phyloP scores from a whole-genome alignment of 2,888 invertebrate species.

The Patella caerulea region DNA sequence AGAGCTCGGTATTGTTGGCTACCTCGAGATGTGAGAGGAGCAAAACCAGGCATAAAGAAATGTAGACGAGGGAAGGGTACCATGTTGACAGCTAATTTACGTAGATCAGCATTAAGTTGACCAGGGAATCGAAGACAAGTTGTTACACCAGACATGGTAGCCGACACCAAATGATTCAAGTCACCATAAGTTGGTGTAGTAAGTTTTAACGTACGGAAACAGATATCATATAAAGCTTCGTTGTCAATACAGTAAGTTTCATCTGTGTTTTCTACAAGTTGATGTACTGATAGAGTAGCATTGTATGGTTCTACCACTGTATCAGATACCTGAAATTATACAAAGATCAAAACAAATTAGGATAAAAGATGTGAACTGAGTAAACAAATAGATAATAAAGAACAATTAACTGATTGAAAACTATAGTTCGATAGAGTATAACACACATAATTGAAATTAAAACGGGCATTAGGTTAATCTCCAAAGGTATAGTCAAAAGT shows the following conservation, averaged over 20 bases:
- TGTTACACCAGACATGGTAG: conserved; percentile 5
- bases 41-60: conserved; percentile 8
- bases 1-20: conserved; percentile 1
- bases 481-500: too few relatives aligned
- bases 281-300: conserved; percentile 2
- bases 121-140: conserved; percentile 6
- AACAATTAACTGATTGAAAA: too few relatives aligned
- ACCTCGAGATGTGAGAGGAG: neutral
- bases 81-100: conserved; percentile 1
- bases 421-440: too few relatives aligned
- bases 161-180: neutral
- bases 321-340: neutral
- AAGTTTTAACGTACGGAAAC: neutral
- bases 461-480: too few relatives aligned
- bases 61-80: conserved; percentile 3
- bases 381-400: too few relatives aligned
- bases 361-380: too few relatives aligned
- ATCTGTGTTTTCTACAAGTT: conserved; percentile 9
- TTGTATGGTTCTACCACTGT: conserved; percentile 5
- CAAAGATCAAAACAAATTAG: too few relatives aligned
- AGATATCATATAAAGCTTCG: conserved; percentile 6
- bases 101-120: conserved; percentile 5
- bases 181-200: conserved; percentile 8
- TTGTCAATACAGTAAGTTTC: conserved; percentile 9
- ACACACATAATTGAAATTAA: too few relatives aligned